Percentiles rank a stretch among this genome's conserved stretches.
Conservation (phyloP, 2,797 vertebrate genomes). For the Avahi laniger region DNA sequence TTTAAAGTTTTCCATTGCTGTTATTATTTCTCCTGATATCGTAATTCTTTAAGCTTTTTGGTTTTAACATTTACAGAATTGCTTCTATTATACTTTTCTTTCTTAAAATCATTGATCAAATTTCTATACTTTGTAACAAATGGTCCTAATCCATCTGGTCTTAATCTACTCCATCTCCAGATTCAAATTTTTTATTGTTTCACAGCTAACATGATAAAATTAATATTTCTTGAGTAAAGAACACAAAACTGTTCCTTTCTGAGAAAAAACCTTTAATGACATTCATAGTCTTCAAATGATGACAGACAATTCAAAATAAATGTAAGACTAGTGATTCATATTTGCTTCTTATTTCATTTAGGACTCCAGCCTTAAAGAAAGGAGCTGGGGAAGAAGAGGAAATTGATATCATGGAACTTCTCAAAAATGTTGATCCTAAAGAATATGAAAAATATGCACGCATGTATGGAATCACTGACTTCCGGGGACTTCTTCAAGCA, state of each 20-base stretch:
- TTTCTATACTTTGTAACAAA: background rate
- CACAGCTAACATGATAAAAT: background rate
- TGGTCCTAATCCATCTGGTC: background rate
- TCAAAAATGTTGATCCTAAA: conserved; percentile 99
- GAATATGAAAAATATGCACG: conserved; percentile 99
- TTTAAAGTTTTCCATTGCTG: background rate
- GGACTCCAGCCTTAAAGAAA: conserved; percentile 95
- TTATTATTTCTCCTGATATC: background rate
- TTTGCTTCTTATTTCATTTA: conserved; percentile 79
- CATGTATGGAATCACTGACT: conserved; percentile 99
- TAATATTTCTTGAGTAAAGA: conserved; percentile 12
- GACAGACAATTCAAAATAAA: background rate
- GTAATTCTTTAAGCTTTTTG: background rate
- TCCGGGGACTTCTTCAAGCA: conserved; percentile 97
- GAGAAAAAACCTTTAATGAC: background rate
- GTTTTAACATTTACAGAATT: background rate
- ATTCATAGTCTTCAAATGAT: background rate
- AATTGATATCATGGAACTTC: conserved; percentile 96
- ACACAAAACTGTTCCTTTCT: background rate
- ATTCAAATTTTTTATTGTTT: background rate
- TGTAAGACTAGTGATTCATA: background rate
- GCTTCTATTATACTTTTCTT: background rate
- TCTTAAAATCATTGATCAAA: background rate
- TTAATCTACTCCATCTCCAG: background rate
- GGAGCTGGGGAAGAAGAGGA: conserved; percentile 94